Conservation (phyloP, 1,140 invertebrate species). For the Ctenoplectra terminalis region DNA sequence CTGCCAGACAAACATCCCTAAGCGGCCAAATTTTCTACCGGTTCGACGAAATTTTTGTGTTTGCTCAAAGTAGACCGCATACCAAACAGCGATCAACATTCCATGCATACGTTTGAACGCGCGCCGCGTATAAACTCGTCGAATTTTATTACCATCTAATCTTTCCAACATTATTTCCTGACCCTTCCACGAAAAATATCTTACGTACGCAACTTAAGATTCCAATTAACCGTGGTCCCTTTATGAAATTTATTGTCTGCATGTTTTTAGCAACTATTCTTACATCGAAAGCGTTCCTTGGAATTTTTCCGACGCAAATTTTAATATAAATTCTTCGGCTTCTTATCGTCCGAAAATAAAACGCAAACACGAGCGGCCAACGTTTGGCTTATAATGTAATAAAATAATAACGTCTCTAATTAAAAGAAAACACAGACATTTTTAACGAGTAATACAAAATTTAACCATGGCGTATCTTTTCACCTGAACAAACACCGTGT, state of each 20-base stretch:
- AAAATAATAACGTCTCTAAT: too few relatives aligned
- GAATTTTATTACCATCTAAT: constrained; percentile 25
- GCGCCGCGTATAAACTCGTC: neutral
- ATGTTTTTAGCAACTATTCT: too few relatives aligned
- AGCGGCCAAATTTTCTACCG: constrained; percentile 52
- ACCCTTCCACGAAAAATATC: neutral
- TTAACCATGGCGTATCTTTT: neutral
- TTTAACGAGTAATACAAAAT: too few relatives aligned
- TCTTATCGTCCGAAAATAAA: too few relatives aligned
- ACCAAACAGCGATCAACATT: constrained; percentile 57
- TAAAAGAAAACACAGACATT: too few relatives aligned
- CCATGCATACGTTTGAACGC: neutral
- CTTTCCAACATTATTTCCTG: neutral
- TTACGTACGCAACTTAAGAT: neutral
- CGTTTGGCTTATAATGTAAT: neutral
- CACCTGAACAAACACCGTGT: neutral
- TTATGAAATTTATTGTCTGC: too few relatives aligned
- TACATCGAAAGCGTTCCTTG: neutral
- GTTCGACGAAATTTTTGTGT: constrained; percentile 62
- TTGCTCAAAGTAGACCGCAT: constrained; percentile 61
- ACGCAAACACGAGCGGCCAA: neutral
- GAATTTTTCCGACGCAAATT: neutral
- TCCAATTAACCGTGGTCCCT: neutral
- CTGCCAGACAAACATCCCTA: constrained; percentile 49
- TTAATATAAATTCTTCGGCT: neutral